These are phyloP conservation scores for Lepidurus packardi DNA, from an alignment of 1,140 invertebrate genomes.

Conservation along the genomic window DNA sequence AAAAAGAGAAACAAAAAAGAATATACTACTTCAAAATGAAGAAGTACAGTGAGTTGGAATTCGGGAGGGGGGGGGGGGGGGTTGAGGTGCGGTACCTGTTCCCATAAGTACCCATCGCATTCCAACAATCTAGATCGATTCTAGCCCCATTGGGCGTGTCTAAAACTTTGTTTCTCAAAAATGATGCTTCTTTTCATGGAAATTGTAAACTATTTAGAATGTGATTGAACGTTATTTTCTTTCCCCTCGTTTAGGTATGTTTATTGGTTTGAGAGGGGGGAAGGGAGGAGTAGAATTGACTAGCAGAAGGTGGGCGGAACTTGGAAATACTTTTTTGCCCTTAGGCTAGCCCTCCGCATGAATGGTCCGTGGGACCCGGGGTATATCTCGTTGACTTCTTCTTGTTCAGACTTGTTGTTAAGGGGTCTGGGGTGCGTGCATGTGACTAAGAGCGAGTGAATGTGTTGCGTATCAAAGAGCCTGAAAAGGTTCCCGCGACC, in stretches of 20 bases:
- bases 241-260: not conserved
- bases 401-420: not conserved
- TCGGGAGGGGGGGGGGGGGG: no score
- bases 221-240: no score
- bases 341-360: not conserved
- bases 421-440: slow-evolving; percentile 2
- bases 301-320: not conserved
- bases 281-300: not conserved
- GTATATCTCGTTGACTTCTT: not conserved
- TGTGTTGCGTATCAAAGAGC: slow-evolving; percentile 17
- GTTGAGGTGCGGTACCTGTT: no score
- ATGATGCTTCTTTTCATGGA: no score
- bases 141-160: no score
- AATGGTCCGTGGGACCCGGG: slow-evolving; percentile 7
- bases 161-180: no score
- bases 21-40: no score
- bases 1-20: no score
- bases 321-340: not conserved
- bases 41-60: no score
- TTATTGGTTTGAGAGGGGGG: not conserved
- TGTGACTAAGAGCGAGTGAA: not conserved
- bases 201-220: no score
- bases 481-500: not conserved
- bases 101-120: no score
- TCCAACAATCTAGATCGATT: no score